A percentile compares a stretch with the other conserved stretches of the same genome.
Evolutionary conservation across 2,888 invertebrate genomes (phyloP).

Genomic region (Acheta domesticus): DNA sequence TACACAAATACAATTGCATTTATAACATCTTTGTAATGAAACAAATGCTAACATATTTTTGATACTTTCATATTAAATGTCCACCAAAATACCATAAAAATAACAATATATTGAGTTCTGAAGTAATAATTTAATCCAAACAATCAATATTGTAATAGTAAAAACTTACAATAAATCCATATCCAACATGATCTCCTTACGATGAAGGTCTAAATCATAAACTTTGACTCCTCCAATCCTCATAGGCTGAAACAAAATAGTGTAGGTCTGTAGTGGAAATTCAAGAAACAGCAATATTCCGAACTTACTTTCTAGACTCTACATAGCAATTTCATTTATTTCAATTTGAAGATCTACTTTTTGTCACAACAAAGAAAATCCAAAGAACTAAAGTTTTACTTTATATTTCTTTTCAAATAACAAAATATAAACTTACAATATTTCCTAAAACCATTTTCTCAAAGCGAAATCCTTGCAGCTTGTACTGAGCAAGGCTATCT

Average conservation of each 20-base stretch:
- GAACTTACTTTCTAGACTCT: too few relatives aligned
- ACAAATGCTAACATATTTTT: too few relatives aligned
- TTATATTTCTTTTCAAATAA: background rate
- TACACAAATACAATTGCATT: too few relatives aligned
- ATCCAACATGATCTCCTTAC: slow-evolving; percentile 96
- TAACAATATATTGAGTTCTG: too few relatives aligned
- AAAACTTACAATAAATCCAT: slow-evolving; percentile 82
- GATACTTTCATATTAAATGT: too few relatives aligned
- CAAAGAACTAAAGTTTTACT: background rate
- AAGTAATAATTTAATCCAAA: too few relatives aligned
- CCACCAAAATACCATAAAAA: too few relatives aligned
- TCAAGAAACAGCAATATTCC: too few relatives aligned
- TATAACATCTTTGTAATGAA: too few relatives aligned
- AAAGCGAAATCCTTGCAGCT: slow-evolving; percentile 89
- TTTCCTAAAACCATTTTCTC: slow-evolving; percentile 92
- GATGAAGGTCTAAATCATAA: slow-evolving; percentile 87
- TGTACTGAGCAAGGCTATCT: slow-evolving; percentile 76
- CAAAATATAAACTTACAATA: slow-evolving; percentile 64
- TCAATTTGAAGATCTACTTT: too few relatives aligned
- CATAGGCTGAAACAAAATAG: slow-evolving; percentile 66
- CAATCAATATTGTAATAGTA: background rate
- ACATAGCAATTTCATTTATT: too few relatives aligned
- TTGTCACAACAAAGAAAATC: too few relatives aligned
- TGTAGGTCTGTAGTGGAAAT: slow-evolving; percentile 4
- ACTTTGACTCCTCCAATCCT: slow-evolving; percentile 94